Percentiles rank a stretch among this genome's conserved stretches.
These are phyloP conservation scores for Siphamia tubifer DNA, from an alignment of 2,113 vertebrate genomes.

Conservation along the genomic window DNA sequence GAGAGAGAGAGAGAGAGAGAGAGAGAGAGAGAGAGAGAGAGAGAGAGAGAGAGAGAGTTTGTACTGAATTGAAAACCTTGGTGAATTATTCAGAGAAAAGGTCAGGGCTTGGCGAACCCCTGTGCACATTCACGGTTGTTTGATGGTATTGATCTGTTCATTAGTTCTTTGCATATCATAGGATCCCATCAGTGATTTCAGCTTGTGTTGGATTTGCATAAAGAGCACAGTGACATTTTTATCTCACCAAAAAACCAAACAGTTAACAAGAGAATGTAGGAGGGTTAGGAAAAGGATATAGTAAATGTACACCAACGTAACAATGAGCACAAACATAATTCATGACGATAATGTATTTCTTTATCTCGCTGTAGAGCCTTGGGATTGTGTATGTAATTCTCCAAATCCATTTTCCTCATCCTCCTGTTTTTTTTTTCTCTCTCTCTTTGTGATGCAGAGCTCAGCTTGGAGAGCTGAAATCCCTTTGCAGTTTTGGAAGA, in stretches of 20 bases:
- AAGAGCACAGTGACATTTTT: slow-evolving; percentile 28
- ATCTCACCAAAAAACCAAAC: background rate
- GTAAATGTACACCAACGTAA: background rate
- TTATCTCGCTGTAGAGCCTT: background rate
- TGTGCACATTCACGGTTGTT: background rate
- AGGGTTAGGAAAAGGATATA: background rate
- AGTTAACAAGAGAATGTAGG: background rate
- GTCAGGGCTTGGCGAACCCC: background rate
- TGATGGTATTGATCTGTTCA: background rate
- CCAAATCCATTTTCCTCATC: background rate
- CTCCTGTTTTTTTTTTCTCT: background rate
- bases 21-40: too few relatives aligned
- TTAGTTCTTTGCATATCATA: slow-evolving; percentile 22
- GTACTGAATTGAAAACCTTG: background rate
- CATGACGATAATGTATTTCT: background rate
- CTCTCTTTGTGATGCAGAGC: background rate
- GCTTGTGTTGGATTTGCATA: background rate
- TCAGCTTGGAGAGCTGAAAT: background rate
- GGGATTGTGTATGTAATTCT: background rate
- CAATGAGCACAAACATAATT: slow-evolving; percentile 1
- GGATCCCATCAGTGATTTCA: background rate
- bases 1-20: too few relatives aligned
- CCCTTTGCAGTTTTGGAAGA: background rate
- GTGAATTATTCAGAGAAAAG: background rate
- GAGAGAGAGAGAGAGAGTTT: too few relatives aligned